Conservation (phyloP, 2,797 vertebrate species). For the Gorsachius magnificus region DNA sequence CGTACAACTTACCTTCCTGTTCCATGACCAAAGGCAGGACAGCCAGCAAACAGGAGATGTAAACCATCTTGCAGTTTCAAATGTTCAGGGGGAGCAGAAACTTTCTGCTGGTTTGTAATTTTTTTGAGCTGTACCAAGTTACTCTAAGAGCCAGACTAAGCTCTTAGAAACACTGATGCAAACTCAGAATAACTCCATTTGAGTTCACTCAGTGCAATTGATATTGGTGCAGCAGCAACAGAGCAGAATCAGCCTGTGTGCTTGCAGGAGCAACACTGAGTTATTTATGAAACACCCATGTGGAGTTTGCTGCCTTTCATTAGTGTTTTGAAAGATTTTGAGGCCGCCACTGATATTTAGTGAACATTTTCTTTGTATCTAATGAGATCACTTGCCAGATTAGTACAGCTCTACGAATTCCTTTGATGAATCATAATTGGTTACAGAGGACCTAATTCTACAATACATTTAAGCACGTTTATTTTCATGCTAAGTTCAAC, state of each 20-base stretch:
- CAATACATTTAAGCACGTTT: neutral
- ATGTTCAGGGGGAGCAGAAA: neutral
- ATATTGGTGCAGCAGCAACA: neutral
- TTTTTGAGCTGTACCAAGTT: neutral
- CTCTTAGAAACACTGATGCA: neutral
- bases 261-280: neutral
- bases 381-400: conserved; percentile 9
- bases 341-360: neutral
- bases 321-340: neutral
- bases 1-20: neutral
- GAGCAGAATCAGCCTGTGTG: neutral
- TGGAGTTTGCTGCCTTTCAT: conserved; percentile 2
- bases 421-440: conserved; percentile 4
- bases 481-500: neutral
- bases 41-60: neutral
- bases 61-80: neutral
- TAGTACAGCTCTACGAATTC: neutral
- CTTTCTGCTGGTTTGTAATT: neutral
- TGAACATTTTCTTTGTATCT: neutral
- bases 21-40: neutral
- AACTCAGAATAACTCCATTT: neutral
- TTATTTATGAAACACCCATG: neutral
- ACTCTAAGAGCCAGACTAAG: neutral
- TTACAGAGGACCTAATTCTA: conserved; percentile 12
- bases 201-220: neutral